Percentiles rank a stretch among this genome's conserved stretches.
Evolutionary conservation across 2,113 vertebrate genomes (phyloP).

Genomic region (Myrmophylax atrothorax): DNA sequence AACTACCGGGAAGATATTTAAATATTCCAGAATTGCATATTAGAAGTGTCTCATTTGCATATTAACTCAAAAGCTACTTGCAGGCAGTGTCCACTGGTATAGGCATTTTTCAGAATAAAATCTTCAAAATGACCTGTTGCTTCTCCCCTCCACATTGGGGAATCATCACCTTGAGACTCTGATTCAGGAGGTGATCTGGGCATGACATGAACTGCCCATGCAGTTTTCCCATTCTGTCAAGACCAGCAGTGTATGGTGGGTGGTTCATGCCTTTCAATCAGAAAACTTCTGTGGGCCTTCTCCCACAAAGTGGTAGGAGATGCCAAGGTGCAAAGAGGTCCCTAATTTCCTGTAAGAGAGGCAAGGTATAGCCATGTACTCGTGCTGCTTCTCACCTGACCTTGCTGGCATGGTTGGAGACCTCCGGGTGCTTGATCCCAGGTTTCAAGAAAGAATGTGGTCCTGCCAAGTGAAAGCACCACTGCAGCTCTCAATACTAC

Average conservation of each 20-base stretch:
- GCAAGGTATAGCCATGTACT: background rate
- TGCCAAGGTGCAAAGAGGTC: background rate
- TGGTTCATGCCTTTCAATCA: background rate
- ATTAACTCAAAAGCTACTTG: background rate
- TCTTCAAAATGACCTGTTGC: background rate
- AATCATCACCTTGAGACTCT: background rate
- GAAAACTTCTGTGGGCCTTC: background rate
- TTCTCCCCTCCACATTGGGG: background rate
- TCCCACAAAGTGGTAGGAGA: background rate
- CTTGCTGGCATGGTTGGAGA: background rate
- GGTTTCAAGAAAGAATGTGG: background rate
- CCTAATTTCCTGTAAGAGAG: background rate
- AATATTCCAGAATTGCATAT: background rate
- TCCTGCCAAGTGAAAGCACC: background rate
- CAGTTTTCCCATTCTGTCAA: background rate
- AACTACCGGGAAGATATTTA: background rate
- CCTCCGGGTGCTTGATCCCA: no score
- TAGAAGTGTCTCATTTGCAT: background rate
- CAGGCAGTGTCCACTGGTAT: background rate
- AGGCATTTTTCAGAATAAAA: background rate
- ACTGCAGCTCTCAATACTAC: background rate
- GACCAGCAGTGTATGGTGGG: background rate
- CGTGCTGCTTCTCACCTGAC: background rate
- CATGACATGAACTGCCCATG: accelerated
- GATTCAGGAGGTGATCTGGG: background rate